phyloP scores from a whole-genome alignment of 2,113 vertebrate genomes.

The Turnix velox region DNA sequence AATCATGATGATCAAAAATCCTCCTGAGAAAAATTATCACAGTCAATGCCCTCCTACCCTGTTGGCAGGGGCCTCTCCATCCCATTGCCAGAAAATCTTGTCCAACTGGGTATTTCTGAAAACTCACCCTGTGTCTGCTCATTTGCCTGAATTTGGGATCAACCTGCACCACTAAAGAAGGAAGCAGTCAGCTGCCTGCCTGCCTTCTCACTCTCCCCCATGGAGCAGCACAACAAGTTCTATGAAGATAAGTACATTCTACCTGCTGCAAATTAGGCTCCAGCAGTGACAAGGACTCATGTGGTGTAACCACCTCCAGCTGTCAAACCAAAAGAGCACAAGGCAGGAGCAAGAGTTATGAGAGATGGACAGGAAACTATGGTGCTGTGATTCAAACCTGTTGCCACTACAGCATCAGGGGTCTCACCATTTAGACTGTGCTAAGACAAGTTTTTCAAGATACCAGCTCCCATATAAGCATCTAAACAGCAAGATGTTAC shows the following conservation, averaged over 20 bases:
- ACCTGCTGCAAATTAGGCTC: background rate
- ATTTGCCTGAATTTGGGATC: background rate
- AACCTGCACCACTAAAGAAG: background rate
- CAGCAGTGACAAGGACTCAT: fast-evolving
- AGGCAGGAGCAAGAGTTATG: background rate
- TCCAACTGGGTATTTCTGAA: background rate
- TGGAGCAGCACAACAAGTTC: background rate
- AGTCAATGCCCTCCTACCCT: background rate
- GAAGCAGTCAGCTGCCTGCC: background rate
- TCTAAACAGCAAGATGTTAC: background rate
- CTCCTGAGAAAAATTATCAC: background rate
- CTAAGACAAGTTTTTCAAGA: background rate
- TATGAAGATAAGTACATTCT: background rate
- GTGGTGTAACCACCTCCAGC: fast-evolving
- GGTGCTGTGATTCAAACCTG: background rate
- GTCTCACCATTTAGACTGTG: background rate
- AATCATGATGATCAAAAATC: background rate
- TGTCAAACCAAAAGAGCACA: background rate
- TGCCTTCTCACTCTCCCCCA: background rate
- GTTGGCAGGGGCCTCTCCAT: background rate
- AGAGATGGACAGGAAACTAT: background rate
- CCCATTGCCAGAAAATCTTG: background rate
- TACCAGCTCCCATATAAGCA: background rate
- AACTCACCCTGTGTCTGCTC: background rate
- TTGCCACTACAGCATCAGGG: background rate